Evolutionary conservation across 2,113 vertebrate genomes (phyloP).

Genomic region (Scatophagus argus): DNA sequence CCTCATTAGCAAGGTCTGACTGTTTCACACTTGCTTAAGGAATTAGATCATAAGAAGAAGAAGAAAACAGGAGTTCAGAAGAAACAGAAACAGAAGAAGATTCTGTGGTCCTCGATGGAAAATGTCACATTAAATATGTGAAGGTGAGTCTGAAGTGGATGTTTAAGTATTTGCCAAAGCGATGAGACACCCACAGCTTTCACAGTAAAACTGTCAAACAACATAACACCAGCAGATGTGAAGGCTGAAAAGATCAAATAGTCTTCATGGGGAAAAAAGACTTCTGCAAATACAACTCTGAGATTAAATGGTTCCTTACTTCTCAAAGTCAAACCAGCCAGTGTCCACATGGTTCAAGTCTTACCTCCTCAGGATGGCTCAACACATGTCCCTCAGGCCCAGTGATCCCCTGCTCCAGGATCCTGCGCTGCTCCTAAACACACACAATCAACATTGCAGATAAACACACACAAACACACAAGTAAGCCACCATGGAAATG

Average conservation of each 20-base stretch:
- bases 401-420: constrained; percentile 95
- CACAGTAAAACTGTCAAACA: constrained; percentile 6
- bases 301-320: background rate
- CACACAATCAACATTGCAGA: constrained; percentile 14
- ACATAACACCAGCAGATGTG: background rate
- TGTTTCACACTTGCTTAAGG: too few relatives aligned
- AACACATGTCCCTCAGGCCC: constrained; percentile 97
- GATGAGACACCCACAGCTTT: constrained; percentile 1
- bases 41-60: too few relatives aligned
- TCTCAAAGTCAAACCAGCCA: constrained; percentile 7
- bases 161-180: background rate
- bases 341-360: background rate
- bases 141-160: background rate
- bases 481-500: background rate
- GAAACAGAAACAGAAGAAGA: too few relatives aligned
- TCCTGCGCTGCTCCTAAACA: constrained; percentile 93
- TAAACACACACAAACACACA: constrained; percentile 21
- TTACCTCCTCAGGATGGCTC: constrained; percentile 97
- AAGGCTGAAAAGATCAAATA: background rate
- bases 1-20: too few relatives aligned
- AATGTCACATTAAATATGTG: background rate
- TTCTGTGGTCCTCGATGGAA: background rate
- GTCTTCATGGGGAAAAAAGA: background rate
- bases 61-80: too few relatives aligned
- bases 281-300: background rate